Base-by-base conservation (phyloP, 1,140 invertebrate genomes). In the Phymorhynchus buccinoides region DNA sequence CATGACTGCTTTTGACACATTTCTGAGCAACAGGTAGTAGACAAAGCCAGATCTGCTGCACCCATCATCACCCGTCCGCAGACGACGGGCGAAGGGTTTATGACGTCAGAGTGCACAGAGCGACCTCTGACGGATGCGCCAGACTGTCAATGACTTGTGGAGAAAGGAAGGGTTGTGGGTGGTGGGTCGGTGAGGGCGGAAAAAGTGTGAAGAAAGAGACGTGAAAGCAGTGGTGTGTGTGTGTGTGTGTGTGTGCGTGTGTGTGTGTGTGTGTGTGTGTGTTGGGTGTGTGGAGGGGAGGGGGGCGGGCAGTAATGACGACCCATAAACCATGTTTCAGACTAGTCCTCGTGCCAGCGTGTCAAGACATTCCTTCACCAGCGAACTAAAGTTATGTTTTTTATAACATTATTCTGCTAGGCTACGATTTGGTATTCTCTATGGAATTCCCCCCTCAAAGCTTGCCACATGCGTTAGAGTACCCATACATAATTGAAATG, bases 301-400 rank as follows among this genome's bases (percentile, higher is more conserved):
- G 44, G 44, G 44, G 18, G 44, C 7, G 18, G 6, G 18, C 44
- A 48, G 18, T 22, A 7, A 62, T 62, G 56, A 22, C 56, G 6
- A 22, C 56, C 56, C 56, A 62, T 62, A 62, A 62, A 62, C 56
- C 56, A 62, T 62, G 56, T 62, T 62, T 62, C 56, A 62, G 56
- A 62, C 56, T 22, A 14, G 18, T 62, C 56, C 27, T 27, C 18
- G 56, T 62, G 56, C 56, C 56, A 62, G 18, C 56, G 27, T 27
- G 56, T 62, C 56, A 62, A 62, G 18, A 22, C 6, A 62, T 62
- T 22, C 56, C 56, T 22, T 22, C 56, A 22, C 16, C 56, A 62
- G 56, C 27, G 56, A 14, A 27, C 18, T 6, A 18, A 48, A 9
- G 7, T 48, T 48, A 6, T 48, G 6, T 18, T 48, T 48, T 18